A percentile compares a stretch with the other conserved stretches of the same genome.
Conservation (phyloP, 1,140 invertebrate species). For the Hypsibius dujardini region DNA sequence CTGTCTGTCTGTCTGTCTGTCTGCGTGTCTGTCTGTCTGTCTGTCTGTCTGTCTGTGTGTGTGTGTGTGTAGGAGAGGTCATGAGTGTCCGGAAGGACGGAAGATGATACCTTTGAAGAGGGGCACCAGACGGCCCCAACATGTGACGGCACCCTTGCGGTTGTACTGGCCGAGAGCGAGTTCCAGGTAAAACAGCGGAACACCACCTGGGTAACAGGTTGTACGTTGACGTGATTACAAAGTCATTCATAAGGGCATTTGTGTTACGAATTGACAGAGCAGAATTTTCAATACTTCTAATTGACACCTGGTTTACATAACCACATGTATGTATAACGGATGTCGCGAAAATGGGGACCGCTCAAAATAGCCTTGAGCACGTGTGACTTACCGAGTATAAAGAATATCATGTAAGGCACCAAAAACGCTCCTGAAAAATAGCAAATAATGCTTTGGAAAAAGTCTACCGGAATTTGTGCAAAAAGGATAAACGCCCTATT, state of each 20-base stretch:
- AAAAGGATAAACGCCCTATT: background rate
- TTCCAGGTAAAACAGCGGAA: constrained; percentile 97
- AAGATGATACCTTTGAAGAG: constrained; percentile 61
- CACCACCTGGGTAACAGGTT: constrained; percentile 45
- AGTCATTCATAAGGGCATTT: too few relatives aligned
- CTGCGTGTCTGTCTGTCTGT: too few relatives aligned
- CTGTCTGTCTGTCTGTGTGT: too few relatives aligned
- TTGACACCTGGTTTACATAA: too few relatives aligned
- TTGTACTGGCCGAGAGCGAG: constrained; percentile 90
- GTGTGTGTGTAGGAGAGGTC: background rate
- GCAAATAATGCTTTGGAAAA: constrained; percentile 19
- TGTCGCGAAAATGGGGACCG: too few relatives aligned
- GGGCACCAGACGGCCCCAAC: constrained; percentile 74
- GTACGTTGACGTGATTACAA: too few relatives aligned
- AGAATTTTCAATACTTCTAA: too few relatives aligned
- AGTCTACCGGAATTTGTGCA: background rate
- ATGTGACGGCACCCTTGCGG: constrained; percentile 80
- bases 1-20: too few relatives aligned
- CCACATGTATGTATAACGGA: too few relatives aligned
- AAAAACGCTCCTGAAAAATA: constrained; percentile 64
- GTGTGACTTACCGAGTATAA: constrained; percentile 14
- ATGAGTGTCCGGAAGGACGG: too few relatives aligned
- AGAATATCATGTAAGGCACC: constrained; percentile 56
- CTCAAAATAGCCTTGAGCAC: background rate
- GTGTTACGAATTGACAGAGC: too few relatives aligned